Evolutionary conservation across 2,888 invertebrate genomes (phyloP).

Genomic region (Ditylenchus weischeri): DNA sequence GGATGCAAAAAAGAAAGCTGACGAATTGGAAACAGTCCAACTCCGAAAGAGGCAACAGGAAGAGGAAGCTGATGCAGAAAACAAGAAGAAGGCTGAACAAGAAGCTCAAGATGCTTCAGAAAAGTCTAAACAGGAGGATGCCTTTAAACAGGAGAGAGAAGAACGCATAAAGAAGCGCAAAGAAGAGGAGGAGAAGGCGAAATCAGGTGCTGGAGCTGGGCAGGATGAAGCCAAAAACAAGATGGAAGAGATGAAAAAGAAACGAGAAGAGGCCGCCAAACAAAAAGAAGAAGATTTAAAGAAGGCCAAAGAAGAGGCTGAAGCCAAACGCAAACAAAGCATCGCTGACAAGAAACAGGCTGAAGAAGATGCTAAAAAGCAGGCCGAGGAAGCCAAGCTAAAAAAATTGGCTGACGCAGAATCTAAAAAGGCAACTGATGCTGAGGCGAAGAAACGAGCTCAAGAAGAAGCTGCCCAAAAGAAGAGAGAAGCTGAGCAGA

Average conservation of each 20-base stretch:
- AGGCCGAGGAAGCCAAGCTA: constrained; percentile 20
- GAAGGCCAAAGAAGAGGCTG: constrained; percentile 24
- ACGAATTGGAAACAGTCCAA: constrained; percentile 23
- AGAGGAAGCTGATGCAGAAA: constrained; percentile 30
- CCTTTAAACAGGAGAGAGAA: constrained; percentile 11
- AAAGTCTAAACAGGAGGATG: neutral
- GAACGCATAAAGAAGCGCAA: constrained; percentile 25
- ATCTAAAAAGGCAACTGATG: constrained; percentile 21
- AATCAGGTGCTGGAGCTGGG: constrained; percentile 27
- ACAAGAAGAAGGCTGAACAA: neutral
- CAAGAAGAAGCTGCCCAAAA: constrained; percentile 22
- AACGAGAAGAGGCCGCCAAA: constrained; percentile 12
- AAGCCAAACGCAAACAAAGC: constrained; percentile 23
- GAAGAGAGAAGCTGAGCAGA: constrained; percentile 22
- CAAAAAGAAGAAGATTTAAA: constrained; percentile 16
- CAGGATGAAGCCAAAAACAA: constrained; percentile 21
- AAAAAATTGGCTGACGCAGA: constrained; percentile 12
- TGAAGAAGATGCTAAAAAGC: constrained; percentile 28
- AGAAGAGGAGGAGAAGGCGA: constrained; percentile 31
- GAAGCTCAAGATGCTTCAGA: neutral
- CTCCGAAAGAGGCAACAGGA: constrained; percentile 23
- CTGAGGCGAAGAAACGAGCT: constrained; percentile 18
- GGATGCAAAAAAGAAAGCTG: neutral
- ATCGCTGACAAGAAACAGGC: constrained; percentile 29
- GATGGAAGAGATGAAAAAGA: constrained; percentile 7